phyloP scores from a whole-genome alignment of 2,888 invertebrate species.

The Xylota segnis region DNA sequence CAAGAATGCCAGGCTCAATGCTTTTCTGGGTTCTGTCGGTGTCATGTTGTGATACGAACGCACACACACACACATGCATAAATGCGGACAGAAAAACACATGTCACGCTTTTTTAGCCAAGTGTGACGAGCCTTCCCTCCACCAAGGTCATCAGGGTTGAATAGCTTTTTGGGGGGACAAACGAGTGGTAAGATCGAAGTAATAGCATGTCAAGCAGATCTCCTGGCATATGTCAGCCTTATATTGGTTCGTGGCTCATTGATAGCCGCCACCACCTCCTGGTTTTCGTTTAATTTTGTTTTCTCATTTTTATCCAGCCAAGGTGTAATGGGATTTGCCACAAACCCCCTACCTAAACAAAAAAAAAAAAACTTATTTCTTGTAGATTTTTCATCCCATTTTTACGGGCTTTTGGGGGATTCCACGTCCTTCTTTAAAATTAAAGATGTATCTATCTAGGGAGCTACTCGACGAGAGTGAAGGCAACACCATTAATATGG shows the following conservation, averaged over 20 bases:
- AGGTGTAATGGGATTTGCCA: slow-evolving; percentile 52
- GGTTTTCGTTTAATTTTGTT: slow-evolving; percentile 10
- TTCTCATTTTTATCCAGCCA: slow-evolving; percentile 1
- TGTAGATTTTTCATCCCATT: slow-evolving; percentile 21
- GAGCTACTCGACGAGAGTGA: slow-evolving; percentile 31
- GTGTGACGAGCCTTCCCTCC: slow-evolving; percentile 19
- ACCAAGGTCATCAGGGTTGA: slow-evolving; percentile 66
- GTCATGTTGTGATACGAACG: slow-evolving; percentile 22
- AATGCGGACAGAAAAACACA: slow-evolving; percentile 21
- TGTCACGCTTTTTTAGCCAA: slow-evolving; percentile 52
- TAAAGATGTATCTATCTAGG: slow-evolving; percentile 49
- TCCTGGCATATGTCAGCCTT: slow-evolving; percentile 32
- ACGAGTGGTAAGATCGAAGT: slow-evolving; percentile 47
- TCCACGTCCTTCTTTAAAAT: slow-evolving; percentile 53
- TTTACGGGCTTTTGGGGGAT: slow-evolving; percentile 46
- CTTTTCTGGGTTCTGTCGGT: slow-evolving; percentile 27
- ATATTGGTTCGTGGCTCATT: slow-evolving; percentile 31
- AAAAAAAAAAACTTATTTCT: slow-evolving; percentile 4
- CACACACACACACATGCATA: not conserved
- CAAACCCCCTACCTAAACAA: not conserved
- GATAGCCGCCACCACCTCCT: not conserved
- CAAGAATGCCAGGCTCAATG: slow-evolving; percentile 59
- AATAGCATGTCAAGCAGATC: slow-evolving; percentile 53
- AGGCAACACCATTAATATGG: slow-evolving; percentile 36
- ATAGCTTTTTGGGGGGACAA: slow-evolving; percentile 15